phyloP scores from a whole-genome alignment of 2,888 invertebrate species.

The Agrotis clavis region DNA sequence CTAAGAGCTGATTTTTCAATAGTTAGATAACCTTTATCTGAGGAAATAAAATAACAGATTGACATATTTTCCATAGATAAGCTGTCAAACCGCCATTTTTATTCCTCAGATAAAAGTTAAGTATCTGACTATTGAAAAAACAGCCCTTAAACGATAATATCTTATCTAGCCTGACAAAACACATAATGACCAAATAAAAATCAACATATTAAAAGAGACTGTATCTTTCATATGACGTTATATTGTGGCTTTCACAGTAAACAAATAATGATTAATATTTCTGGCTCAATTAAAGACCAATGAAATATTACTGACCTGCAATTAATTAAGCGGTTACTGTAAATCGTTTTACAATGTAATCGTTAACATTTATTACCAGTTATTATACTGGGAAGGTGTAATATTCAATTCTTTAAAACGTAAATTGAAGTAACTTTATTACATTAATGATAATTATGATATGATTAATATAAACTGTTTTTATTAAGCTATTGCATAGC shows the following conservation, averaged over 20 bases:
- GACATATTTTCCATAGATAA: no score
- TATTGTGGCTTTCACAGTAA: background rate
- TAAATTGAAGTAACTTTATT: background rate
- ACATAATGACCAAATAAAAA: no score
- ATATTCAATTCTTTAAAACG: background rate
- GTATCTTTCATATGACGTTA: background rate
- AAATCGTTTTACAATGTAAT: conserved; percentile 2
- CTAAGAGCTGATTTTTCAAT: no score
- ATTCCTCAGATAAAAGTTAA: no score
- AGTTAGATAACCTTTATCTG: no score
- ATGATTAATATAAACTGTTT: no score
- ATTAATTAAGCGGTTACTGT: conserved; percentile 2
- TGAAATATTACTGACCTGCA: background rate
- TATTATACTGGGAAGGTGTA: background rate
- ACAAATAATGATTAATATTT: conserved; percentile 1
- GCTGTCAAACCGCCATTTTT: no score
- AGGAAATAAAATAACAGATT: no score
- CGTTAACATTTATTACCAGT: conserved; percentile 1
- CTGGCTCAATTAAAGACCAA: conserved; percentile 13
- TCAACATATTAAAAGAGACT: background rate
- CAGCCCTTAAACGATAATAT: no score
- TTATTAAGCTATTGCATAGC: no score
- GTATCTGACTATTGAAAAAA: no score
- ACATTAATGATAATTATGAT: background rate
- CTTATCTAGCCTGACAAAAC: no score